Evolutionary conservation across 2,888 invertebrate species (phyloP).

Genomic region (Onchidella celtica): DNA sequence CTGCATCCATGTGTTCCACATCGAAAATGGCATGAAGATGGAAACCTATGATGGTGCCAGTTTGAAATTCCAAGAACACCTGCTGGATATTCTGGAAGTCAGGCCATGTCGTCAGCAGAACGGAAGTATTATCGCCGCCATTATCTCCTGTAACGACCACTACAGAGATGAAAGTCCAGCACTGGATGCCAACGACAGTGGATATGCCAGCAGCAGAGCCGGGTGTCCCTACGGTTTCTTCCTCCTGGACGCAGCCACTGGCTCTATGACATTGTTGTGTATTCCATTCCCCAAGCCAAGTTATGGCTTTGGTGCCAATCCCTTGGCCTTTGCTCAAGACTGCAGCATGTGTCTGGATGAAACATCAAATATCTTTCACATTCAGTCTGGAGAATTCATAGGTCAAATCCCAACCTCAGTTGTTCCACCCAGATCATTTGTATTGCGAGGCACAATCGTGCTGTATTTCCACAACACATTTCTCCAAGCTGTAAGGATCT

Average conservation of each 20-base stretch:
- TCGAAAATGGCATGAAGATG: conserved; percentile 65
- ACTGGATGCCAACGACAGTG: not conserved
- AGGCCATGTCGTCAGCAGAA: conserved; percentile 60
- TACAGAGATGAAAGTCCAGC: not conserved
- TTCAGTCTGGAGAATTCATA: conserved; percentile 61
- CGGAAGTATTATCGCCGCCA: conserved; percentile 46
- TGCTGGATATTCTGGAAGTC: conserved; percentile 71
- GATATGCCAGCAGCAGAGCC: not conserved
- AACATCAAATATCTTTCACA: conserved; percentile 71
- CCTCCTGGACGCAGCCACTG: conserved; percentile 67
- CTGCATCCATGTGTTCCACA: conserved; percentile 70
- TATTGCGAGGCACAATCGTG: conserved; percentile 67
- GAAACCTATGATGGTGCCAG: conserved; percentile 70
- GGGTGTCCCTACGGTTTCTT: conserved; percentile 55
- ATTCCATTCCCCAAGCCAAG: conserved; percentile 70
- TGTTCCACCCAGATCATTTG: conserved; percentile 69
- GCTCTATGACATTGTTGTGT: conserved; percentile 69
- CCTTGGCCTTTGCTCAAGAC: conserved; percentile 69
- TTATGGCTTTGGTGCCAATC: conserved; percentile 24
- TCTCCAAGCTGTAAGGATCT: conserved; percentile 64
- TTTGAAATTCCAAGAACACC: conserved; percentile 68
- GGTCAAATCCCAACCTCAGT: conserved; percentile 59
- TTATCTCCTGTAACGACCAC: conserved; percentile 40
- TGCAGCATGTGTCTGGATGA: conserved; percentile 73
- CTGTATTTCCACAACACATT: conserved; percentile 64